Evolutionary conservation across 2,888 invertebrate species (phyloP).

Genomic region (Philonicus albiceps): DNA sequence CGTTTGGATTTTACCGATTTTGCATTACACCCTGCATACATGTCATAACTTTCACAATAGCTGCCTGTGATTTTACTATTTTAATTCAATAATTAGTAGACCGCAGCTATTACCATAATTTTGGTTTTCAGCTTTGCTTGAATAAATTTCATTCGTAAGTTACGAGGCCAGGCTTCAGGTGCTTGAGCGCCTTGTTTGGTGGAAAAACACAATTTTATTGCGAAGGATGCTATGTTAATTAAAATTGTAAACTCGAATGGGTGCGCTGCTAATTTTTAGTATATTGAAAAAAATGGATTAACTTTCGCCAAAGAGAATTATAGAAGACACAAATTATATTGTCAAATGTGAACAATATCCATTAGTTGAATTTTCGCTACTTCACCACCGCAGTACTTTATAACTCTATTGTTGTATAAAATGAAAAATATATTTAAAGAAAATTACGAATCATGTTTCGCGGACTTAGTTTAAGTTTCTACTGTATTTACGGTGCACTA

Average conservation of each 20-base stretch:
- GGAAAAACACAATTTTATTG: background rate
- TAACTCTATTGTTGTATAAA: too few relatives aligned
- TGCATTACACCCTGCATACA: background rate
- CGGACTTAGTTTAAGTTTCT: too few relatives aligned
- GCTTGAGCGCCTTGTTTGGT: background rate
- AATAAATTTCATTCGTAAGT: background rate
- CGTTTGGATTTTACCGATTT: background rate
- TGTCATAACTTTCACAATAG: background rate
- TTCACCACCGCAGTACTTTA: too few relatives aligned
- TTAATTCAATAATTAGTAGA: conserved; percentile 46
- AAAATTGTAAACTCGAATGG: background rate
- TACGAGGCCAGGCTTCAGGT: background rate
- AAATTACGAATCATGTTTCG: too few relatives aligned
- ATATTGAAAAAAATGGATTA: background rate
- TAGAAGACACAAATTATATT: too few relatives aligned
- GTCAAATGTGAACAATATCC: too few relatives aligned
- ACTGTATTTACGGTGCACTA: too few relatives aligned
- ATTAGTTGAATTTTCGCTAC: too few relatives aligned
- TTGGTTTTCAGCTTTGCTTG: conserved; percentile 18
- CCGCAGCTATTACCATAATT: conserved; percentile 40
- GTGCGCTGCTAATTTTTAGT: background rate
- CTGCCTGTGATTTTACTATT: conserved; percentile 46
- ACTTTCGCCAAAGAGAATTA: too few relatives aligned
- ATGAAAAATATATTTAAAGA: too few relatives aligned
- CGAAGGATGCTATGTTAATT: background rate